phyloP scores from a whole-genome alignment of 2,797 vertebrate species.

The Poliocrania exsul region DNA sequence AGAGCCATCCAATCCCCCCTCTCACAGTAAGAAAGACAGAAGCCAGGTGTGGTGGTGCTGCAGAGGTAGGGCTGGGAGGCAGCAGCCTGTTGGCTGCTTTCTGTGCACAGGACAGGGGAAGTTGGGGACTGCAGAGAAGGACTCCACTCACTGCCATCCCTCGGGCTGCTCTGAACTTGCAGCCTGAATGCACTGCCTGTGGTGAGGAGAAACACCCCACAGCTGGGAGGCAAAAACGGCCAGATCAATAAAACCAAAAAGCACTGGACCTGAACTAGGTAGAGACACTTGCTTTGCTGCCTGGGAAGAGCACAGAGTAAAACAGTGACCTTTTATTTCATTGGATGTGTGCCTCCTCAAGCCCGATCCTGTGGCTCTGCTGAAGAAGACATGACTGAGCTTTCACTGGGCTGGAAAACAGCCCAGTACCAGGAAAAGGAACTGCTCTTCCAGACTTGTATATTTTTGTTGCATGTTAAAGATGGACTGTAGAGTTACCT shows the following conservation, averaged over 20 bases:
- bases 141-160: not conserved
- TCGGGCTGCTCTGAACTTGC: not conserved
- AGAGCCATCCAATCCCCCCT: not conserved
- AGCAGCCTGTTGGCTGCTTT: not conserved
- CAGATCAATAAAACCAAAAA: not conserved
- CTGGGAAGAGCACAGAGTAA: not conserved
- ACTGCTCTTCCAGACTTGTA: not conserved
- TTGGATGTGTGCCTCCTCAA: not conserved
- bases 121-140: not conserved
- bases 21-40: not conserved
- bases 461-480: not conserved
- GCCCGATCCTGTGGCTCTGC: not conserved
- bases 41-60: not conserved
- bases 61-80: not conserved
- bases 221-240: not conserved
- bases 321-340: not conserved
- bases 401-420: not conserved
- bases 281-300: not conserved
- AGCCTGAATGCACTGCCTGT: not conserved
- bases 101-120: not conserved
- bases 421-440: not conserved
- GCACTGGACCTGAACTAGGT: not conserved
- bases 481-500: not conserved
- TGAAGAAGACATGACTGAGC: not conserved
- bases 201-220: not conserved